phyloP scores from a whole-genome alignment of 2,888 invertebrate genomes.

The Drosophila austrosaltans region DNA sequence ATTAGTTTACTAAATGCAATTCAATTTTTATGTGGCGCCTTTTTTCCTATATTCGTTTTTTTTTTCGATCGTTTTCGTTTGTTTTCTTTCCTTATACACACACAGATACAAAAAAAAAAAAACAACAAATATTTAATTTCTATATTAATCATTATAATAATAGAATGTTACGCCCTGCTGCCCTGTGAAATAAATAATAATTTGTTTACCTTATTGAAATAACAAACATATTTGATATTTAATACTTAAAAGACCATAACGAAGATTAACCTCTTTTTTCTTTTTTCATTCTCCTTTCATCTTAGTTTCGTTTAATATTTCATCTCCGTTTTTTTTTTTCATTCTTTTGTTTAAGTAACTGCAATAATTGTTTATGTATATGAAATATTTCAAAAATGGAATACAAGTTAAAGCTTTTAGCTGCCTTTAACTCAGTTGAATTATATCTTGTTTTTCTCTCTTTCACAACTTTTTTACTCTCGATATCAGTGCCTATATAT shows the following conservation, averaged over 20 bases:
- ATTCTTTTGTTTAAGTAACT: conserved; percentile 29
- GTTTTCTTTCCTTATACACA: conserved; percentile 14
- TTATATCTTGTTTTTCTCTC: conserved; percentile 9
- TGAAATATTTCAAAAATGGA: conserved; percentile 54
- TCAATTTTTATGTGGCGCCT: conserved; percentile 26
- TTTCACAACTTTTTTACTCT: not conserved
- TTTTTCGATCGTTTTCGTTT: conserved; percentile 8
- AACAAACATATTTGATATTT: conserved; percentile 73
- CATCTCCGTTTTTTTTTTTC: conserved; percentile 20
- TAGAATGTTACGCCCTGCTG: conserved; percentile 22
- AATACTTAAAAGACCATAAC: conserved; percentile 62
- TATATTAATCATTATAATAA: conserved; percentile 17
- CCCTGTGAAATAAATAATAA: conserved; percentile 61
- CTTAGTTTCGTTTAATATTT: conserved; percentile 14
- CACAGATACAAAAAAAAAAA: conserved; percentile 14
- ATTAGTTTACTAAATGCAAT: conserved; percentile 19
- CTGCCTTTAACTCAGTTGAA: conserved; percentile 54
- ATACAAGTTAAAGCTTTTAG: conserved; percentile 59
- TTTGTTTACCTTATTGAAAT: conserved; percentile 61
- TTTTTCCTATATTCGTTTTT: conserved; percentile 29
- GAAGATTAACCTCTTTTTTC: not conserved
- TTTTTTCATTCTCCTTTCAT: conserved; percentile 42
- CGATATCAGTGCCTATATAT: conserved; percentile 9
- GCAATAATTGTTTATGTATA: not conserved
- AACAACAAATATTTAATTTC: conserved; percentile 14